Percentiles rank a stretch among this genome's conserved stretches.
phyloP scores from a whole-genome alignment of 2,113 vertebrate genomes.

The Cololabis saira region DNA sequence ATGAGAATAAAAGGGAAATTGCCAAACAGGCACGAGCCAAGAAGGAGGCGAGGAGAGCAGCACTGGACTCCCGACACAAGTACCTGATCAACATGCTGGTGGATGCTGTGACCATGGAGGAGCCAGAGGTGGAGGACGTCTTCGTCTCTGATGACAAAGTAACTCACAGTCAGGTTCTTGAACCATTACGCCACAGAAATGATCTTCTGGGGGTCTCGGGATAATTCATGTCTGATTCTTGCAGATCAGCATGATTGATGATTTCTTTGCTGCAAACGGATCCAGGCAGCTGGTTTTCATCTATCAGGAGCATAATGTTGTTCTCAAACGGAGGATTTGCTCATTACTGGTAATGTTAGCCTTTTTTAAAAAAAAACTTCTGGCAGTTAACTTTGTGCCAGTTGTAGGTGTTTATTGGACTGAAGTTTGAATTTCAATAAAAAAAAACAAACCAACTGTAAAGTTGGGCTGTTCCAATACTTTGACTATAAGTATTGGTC shows the following conservation, averaged over 20 bases:
- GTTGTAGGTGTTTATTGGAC: no score
- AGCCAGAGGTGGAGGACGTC: constrained; percentile 80
- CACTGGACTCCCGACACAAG: constrained; percentile 80
- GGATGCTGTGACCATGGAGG: constrained; percentile 66
- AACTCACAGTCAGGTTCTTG: not conserved
- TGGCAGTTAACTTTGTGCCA: no score
- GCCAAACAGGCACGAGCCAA: constrained; percentile 71
- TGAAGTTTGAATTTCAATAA: no score
- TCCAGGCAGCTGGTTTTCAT: constrained; percentile 85
- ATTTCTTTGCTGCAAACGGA: constrained; percentile 83
- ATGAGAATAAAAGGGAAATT: constrained; percentile 81
- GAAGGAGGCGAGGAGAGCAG: constrained; percentile 80
- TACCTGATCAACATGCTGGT: constrained; percentile 82
- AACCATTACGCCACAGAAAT: rapidly evolving
- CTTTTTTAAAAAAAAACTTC: no score
- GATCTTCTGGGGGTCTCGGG: rapidly evolving
- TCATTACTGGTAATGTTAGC: no score
- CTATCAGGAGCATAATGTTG: constrained; percentile 80
- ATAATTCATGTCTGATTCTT: constrained; percentile 4
- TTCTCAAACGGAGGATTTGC: no score
- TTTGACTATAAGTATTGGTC: no score
- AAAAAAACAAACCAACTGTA: no score
- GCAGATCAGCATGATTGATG: constrained; percentile 81
- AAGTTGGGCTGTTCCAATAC: no score
- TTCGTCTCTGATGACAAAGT: constrained; percentile 85